Percentiles rank a stretch among this genome's conserved stretches.
Conservation (phyloP, 2,797 vertebrate genomes). For the Vireo griseus region DNA sequence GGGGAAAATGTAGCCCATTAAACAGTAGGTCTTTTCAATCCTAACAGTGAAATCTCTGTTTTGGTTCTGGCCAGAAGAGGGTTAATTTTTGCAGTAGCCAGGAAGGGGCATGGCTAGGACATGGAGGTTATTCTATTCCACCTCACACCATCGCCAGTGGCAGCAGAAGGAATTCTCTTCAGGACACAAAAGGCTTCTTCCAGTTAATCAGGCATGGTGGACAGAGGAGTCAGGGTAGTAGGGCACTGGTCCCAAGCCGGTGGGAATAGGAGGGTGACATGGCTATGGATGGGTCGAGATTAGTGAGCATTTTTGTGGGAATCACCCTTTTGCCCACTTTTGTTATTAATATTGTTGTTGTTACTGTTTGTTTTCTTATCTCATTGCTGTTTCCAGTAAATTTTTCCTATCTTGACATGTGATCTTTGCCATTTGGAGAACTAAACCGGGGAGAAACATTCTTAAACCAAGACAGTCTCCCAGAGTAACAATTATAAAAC, state of each 20-base stretch:
- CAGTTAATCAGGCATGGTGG: background rate
- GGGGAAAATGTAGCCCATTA: background rate
- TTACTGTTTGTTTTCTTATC: background rate
- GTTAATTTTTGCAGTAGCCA: background rate
- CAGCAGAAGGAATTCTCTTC: background rate
- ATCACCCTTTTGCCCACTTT: background rate
- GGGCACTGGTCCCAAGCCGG: accelerated
- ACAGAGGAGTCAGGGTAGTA: background rate
- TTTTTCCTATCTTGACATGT: background rate
- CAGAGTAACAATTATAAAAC: background rate
- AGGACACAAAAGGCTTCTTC: background rate
- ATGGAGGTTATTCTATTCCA: accelerated
- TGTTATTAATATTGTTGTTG: background rate
- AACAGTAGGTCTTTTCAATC: background rate
- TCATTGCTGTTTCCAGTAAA: background rate
- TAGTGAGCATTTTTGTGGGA: background rate
- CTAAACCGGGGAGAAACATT: background rate
- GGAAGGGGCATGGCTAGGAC: background rate
- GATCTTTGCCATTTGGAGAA: background rate
- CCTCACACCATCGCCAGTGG: background rate
- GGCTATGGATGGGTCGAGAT: accelerated
- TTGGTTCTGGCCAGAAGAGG: background rate
- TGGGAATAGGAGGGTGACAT: background rate
- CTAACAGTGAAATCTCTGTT: background rate
- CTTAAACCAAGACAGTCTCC: background rate